phyloP scores from a whole-genome alignment of 2,888 invertebrate genomes.

The Epistrophella euchroma region DNA sequence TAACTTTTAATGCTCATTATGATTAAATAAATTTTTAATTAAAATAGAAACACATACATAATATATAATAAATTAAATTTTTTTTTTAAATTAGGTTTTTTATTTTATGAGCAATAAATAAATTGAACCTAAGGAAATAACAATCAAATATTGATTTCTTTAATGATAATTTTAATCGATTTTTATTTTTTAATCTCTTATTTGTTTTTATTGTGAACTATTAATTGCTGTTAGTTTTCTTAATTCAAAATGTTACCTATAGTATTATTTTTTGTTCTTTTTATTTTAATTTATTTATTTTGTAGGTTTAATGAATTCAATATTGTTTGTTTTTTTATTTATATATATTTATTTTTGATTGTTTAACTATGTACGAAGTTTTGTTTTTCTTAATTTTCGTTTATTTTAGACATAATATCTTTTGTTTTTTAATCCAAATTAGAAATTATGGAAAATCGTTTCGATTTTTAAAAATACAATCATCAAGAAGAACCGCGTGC shows the following conservation, averaged over 20 bases:
- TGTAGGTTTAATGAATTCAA: constrained; percentile 65
- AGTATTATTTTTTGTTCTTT: constrained; percentile 22
- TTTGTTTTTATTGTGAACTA: constrained; percentile 58
- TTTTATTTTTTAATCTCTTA: constrained; percentile 18
- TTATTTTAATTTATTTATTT: constrained; percentile 41
- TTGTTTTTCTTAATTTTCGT: constrained; percentile 31
- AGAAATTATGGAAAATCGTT: constrained; percentile 68
- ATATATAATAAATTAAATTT: constrained; percentile 31
- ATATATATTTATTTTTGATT: constrained; percentile 68
- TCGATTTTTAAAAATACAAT: constrained; percentile 62
- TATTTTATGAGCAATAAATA: constrained; percentile 26
- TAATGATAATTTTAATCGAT: constrained; percentile 50
- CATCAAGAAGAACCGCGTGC: constrained; percentile 71
- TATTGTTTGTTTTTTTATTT: constrained; percentile 51
- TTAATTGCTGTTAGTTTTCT: constrained; percentile 69
- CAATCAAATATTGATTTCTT: constrained; percentile 28
- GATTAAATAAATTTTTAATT: constrained; percentile 50
- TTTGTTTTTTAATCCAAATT: constrained; percentile 48
- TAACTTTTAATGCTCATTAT: constrained; percentile 70
- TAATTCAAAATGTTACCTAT: constrained; percentile 70
- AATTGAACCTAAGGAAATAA: constrained; percentile 50
- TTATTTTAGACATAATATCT: constrained; percentile 42
- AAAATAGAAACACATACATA: constrained; percentile 52
- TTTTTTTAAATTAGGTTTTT: not conserved
- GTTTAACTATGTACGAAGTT: constrained; percentile 75